A percentile compares a stretch with the other conserved stretches of the same genome.
Conservation (phyloP, 2,797 vertebrate genomes). For the Synanceia verrucosa region DNA sequence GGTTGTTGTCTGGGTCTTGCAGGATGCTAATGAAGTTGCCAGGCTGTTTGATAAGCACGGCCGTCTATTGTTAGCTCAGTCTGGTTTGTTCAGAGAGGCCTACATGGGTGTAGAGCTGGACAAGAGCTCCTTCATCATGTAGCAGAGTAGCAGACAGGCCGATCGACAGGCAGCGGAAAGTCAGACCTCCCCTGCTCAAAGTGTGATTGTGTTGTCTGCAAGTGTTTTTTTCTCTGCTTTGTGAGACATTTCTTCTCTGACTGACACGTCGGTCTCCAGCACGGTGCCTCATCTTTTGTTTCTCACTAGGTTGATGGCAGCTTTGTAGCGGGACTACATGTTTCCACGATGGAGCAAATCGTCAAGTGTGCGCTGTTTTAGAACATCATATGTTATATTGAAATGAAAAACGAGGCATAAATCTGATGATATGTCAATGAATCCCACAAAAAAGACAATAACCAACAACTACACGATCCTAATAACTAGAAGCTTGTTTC, state of each 20-base stretch:
- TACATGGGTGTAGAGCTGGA: constrained; percentile 50
- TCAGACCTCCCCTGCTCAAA: constrained; percentile 70
- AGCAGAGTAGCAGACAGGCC: constrained; percentile 48
- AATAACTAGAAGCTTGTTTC: not conserved
- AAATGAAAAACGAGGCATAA: not conserved
- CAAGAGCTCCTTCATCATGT: constrained; percentile 67
- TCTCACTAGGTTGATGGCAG: constrained; percentile 58
- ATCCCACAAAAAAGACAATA: not conserved
- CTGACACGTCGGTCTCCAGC: constrained; percentile 56
- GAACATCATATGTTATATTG: no score
- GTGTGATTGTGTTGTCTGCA: constrained; percentile 65
- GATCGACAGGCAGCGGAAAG: constrained; percentile 57
- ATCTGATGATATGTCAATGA: not conserved
- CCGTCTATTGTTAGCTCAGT: constrained; percentile 67
- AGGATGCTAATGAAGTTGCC: constrained; percentile 75
- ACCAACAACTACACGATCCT: not conserved
- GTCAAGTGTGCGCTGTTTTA: constrained; percentile 11
- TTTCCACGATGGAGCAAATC: constrained; percentile 33
- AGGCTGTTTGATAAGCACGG: constrained; percentile 65
- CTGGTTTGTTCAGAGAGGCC: constrained; percentile 52
- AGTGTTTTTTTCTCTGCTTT: constrained; percentile 61
- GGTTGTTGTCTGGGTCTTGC: constrained; percentile 62
- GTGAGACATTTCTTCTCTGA: constrained; percentile 67
- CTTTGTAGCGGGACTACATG: constrained; percentile 31
- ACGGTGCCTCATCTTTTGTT: constrained; percentile 61